Conservation (phyloP, 2,113 vertebrate genomes). For the Nesoenas mayeri region DNA sequence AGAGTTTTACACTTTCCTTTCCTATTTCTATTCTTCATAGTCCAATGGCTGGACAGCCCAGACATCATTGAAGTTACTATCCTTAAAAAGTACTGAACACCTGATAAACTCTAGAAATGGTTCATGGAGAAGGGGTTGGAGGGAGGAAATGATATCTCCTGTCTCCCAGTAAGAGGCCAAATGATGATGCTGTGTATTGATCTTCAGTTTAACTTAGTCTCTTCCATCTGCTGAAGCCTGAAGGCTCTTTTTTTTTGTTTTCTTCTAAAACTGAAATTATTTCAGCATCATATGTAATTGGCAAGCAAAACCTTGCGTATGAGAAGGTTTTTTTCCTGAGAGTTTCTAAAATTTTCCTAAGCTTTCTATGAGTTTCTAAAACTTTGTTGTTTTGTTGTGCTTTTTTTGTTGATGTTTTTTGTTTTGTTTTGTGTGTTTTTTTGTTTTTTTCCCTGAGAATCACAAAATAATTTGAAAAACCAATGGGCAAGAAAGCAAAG, state of each 20-base stretch:
- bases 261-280: not conserved
- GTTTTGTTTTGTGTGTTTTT: not conserved
- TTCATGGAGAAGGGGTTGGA: not conserved
- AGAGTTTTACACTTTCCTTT: not conserved
- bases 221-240: not conserved
- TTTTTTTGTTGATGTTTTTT: not conserved
- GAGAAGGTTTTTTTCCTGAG: not conserved
- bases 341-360: not conserved
- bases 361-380: not conserved
- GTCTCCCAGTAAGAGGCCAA: not conserved
- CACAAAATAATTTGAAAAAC: not conserved
- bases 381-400: too few relatives aligned
- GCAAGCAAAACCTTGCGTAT: not conserved
- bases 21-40: not conserved
- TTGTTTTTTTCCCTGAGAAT: not conserved
- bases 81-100: not conserved
- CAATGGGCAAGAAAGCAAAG: not conserved
- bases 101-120: not conserved
- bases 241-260: not conserved
- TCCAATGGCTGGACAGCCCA: not conserved
- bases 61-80: not conserved
- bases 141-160: fast-evolving
- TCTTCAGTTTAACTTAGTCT: not conserved
- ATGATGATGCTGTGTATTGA: not conserved
- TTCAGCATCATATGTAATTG: not conserved